These are phyloP conservation scores for Eudemis profundana DNA, from an alignment of 2,888 invertebrate species.

Conservation along the genomic window DNA sequence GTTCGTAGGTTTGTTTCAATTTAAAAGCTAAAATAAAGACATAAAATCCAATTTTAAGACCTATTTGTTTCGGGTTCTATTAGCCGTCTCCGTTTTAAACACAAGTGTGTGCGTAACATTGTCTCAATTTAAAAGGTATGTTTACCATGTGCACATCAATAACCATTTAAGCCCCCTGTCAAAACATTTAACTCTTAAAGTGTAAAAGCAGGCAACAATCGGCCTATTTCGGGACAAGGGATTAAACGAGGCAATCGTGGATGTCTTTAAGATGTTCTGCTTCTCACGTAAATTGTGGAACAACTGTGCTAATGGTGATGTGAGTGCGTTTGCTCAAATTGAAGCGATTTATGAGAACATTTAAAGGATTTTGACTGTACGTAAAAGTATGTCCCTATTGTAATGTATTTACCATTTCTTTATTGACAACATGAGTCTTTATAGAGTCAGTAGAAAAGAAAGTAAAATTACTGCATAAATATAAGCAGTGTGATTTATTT, in stretches of 20 bases:
- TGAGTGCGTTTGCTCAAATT: conserved; percentile 7
- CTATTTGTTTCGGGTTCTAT: background rate
- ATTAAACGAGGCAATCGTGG: conserved; percentile 44
- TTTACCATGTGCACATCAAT: conserved; percentile 61
- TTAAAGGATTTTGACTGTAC: background rate
- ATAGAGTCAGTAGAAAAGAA: too few species aligned
- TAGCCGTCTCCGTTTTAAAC: conserved; percentile 3
- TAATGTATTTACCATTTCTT: background rate
- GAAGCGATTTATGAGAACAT: conserved; percentile 12
- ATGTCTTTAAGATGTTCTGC: conserved; percentile 35
- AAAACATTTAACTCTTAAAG: conserved; percentile 73
- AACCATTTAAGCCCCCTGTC: conserved; percentile 75
- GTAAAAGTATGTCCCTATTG: too few species aligned
- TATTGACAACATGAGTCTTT: too few species aligned
- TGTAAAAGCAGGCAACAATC: conserved; percentile 58
- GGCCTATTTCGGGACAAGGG: conserved; percentile 70
- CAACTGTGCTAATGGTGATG: conserved; percentile 23
- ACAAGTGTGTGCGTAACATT: conserved; percentile 18
- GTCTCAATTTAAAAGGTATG: conserved; percentile 52
- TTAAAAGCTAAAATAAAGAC: too few species aligned
- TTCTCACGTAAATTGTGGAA: conserved; percentile 34
- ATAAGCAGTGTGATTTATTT: too few species aligned
- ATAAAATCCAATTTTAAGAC: too few species aligned
- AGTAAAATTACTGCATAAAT: too few species aligned
- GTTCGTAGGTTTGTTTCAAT: too few species aligned